Evolutionary conservation across 2,888 invertebrate species (phyloP).

Genomic region (Drosophila prostipennis): DNA sequence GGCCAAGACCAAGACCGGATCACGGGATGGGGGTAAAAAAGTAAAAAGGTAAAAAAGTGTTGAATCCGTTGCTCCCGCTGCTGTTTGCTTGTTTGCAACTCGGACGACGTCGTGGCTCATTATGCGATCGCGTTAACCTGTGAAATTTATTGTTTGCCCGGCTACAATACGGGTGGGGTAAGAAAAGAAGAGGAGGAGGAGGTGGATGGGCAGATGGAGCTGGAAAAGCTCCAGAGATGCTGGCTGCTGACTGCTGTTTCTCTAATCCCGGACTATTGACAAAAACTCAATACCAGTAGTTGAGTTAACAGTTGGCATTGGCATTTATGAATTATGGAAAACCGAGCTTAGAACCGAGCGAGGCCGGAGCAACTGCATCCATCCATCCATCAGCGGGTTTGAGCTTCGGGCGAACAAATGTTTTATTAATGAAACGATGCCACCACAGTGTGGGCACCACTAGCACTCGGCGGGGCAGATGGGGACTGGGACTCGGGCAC

Average conservation of each 20-base stretch:
- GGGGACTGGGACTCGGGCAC: too few species aligned
- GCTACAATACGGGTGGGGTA: constrained; percentile 54
- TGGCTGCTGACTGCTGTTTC: constrained; percentile 47
- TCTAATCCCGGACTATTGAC: constrained; percentile 76
- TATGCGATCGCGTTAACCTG: constrained; percentile 83
- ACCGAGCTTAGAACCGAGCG: constrained; percentile 42
- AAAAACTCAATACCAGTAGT: constrained; percentile 82
- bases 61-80: constrained; percentile 63
- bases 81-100: constrained; percentile 68
- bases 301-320: constrained; percentile 71
- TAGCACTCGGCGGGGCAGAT: constrained; percentile 14
- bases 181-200: not conserved
- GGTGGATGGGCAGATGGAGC: constrained; percentile 5
- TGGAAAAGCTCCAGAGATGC: constrained; percentile 22
- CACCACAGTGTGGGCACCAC: constrained; percentile 42
- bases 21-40: constrained; percentile 14
- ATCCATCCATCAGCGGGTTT: constrained; percentile 29
- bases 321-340: constrained; percentile 78
- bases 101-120: constrained; percentile 66
- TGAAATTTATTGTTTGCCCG: constrained; percentile 80
- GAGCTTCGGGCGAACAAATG: constrained; percentile 69
- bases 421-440: constrained; percentile 79
- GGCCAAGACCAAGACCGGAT: constrained; percentile 22
- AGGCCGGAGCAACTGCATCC: constrained; percentile 36
- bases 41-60: constrained; percentile 59